phyloP scores from a whole-genome alignment of 2,113 vertebrate species.

The Arenaria interpres region DNA sequence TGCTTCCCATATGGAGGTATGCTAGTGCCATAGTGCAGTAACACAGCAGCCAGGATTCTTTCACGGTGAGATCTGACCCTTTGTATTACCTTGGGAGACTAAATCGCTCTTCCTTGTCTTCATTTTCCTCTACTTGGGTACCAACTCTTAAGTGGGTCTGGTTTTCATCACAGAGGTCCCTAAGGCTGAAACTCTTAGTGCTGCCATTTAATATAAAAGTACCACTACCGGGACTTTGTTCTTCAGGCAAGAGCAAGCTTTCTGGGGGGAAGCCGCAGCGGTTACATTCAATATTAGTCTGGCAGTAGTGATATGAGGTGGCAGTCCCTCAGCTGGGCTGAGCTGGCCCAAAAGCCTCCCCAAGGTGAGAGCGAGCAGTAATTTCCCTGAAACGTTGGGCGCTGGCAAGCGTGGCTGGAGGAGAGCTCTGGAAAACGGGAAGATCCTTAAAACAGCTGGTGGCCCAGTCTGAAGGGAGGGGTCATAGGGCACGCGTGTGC shows the following conservation, averaged over 20 bases:
- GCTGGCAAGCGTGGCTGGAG: background rate
- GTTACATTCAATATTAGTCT: background rate
- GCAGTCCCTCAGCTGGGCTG: background rate
- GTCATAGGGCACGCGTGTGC: fast-evolving
- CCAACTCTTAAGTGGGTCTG: fast-evolving
- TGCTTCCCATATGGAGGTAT: background rate
- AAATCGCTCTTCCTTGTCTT: too few species aligned
- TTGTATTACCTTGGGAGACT: background rate
- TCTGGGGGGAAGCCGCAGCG: background rate
- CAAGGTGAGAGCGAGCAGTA: background rate
- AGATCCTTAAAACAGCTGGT: background rate
- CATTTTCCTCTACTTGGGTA: background rate
- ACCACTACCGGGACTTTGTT: background rate
- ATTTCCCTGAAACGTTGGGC: background rate
- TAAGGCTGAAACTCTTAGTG: background rate
- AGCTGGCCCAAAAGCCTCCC: background rate
- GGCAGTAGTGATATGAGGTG: constrained; percentile 22
- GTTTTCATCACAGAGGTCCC: background rate
- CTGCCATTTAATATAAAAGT: background rate
- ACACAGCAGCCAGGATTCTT: background rate
- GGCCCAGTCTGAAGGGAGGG: background rate
- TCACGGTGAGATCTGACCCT: background rate
- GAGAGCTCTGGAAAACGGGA: background rate
- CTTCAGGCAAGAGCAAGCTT: background rate
- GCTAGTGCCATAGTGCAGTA: background rate